Conservation (phyloP, 2,888 invertebrate species). For the Drosophila helvetica region DNA sequence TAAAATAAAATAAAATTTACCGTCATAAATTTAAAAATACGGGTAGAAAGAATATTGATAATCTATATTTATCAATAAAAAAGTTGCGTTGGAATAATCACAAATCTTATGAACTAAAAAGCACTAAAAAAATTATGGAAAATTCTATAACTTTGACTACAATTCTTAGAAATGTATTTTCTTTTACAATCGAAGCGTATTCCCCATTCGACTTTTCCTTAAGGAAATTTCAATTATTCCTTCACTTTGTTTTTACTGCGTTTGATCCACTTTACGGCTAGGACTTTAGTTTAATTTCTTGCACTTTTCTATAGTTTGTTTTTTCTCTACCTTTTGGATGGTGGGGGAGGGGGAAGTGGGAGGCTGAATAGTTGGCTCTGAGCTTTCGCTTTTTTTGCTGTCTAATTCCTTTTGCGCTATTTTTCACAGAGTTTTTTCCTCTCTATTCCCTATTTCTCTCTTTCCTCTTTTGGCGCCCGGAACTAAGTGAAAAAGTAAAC, state of each 20-base stretch:
- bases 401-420: constrained; percentile 72
- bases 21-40: too few species aligned
- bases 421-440: constrained; percentile 59
- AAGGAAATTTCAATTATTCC: constrained; percentile 3
- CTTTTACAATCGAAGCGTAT: neutral
- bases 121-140: too few species aligned
- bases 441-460: constrained; percentile 1
- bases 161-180: neutral
- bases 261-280: constrained; percentile 71
- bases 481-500: constrained; percentile 82
- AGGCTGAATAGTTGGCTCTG: constrained; percentile 53
- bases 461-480: constrained; percentile 33
- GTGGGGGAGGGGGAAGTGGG: neutral
- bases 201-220: neutral
- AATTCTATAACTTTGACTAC: too few species aligned
- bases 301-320: constrained; percentile 46
- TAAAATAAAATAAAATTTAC: too few species aligned
- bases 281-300: constrained; percentile 77
- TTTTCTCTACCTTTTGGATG: constrained; percentile 24
- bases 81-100: neutral
- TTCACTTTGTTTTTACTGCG: constrained; percentile 33
- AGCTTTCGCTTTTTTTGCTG: constrained; percentile 71
- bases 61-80: neutral
- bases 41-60: too few species aligned
- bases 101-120: too few species aligned